Evolutionary conservation across 2,797 vertebrate species (phyloP), one percentile per base, ranked within the genome.

Genomic region (Pangasius krempfi): DNA sequence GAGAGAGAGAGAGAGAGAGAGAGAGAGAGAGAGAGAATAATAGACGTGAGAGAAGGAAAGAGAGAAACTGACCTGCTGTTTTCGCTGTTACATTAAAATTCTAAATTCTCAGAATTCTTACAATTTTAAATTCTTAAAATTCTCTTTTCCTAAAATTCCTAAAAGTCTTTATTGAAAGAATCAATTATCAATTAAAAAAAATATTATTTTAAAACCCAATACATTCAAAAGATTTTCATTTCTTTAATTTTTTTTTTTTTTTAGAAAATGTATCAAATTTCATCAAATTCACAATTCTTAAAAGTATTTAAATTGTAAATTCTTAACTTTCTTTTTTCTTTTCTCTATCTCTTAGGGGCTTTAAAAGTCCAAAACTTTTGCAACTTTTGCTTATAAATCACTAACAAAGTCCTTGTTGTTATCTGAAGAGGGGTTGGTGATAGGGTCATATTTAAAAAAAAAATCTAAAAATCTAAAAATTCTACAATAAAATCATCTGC

Each of bases 1-100:
- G 70, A 40, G 54, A 56, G 47, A 79, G 37, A 20, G 52, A 58
- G 79, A 60, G 93, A 91, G 93, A 93, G 91, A 93, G 92, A 93
- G 93, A 92, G 91, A 92, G 88, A 89, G 90, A 84, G 54, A 62
- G 54, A 75, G 54, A 50, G 52, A 70, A 16, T 68, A 18, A 58
- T 27, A 86, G 37, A 47, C n/a, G 33, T 44, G 37, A 50, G 54
- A 82, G 79, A 37, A 12, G 37, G n/a, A 58, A 4, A 58, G 52
- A 82, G 79, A 75, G 22, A 47, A 47, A 27, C 22, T 10, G 30
- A 73, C 16, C 64, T 64, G 66, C 70, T 44, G 37, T 40, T 72
- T 20, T 72, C 40, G 18, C 37, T 73, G 72, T 22, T 73, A 18
- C 5, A 5, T 37, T 37, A 47, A 47, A 76, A 50, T 25, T 44